These are phyloP conservation scores for Artibeus lituratus DNA, from an alignment of 2,797 vertebrate species.

Conservation along the genomic window DNA sequence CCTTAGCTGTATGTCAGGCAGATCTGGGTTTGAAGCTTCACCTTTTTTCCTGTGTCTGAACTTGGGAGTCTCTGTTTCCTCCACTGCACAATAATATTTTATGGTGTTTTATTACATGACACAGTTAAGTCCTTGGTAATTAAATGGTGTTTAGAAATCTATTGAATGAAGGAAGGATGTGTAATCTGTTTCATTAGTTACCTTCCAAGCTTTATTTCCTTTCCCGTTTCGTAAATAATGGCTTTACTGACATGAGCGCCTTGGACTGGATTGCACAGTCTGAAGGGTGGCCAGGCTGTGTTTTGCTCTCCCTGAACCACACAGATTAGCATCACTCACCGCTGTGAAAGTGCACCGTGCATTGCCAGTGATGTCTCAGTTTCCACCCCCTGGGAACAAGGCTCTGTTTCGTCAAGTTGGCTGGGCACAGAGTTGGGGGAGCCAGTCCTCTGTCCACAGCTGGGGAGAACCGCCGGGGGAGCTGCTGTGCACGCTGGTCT, in stretches of 20 bases:
- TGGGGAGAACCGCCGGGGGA: not conserved
- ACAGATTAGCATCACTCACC: not conserved
- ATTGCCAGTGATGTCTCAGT: not conserved
- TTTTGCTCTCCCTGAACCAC: not conserved
- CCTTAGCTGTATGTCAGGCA: not conserved
- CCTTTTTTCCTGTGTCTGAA: not conserved
- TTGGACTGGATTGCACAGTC: not conserved
- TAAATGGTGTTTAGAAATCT: not conserved
- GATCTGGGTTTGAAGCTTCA: not conserved
- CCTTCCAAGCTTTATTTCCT: not conserved
- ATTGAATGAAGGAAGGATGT: not conserved
- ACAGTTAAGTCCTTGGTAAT: not conserved
- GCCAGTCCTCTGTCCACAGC: not conserved
- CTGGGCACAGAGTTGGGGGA: not conserved
- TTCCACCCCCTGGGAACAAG: not conserved
- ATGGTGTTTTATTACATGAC: not conserved
- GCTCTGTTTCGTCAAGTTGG: not conserved
- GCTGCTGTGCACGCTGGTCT: not conserved
- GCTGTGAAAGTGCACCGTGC: not conserved
- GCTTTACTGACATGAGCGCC: not conserved
- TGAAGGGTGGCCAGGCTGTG: not conserved
- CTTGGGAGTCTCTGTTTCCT: not conserved
- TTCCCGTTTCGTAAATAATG: not conserved
- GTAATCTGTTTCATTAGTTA: not conserved
- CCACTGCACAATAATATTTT: not conserved